Base-by-base conservation (phyloP, 2,888 invertebrate genomes). In the Euclidia mi region DNA sequence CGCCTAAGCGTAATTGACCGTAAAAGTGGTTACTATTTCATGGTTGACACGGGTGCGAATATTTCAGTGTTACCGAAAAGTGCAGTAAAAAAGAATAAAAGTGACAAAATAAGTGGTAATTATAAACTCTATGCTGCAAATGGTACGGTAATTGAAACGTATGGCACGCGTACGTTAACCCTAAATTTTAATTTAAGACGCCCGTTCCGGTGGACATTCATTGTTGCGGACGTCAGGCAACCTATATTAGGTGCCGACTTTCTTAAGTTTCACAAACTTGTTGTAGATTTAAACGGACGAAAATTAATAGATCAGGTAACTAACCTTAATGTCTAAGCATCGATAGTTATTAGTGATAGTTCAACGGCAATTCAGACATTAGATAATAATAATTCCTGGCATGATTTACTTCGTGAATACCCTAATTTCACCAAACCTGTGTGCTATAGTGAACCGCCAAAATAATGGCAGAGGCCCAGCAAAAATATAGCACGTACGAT, bases 21-120 rank as follows among this genome's bases (percentile, higher is more conserved):
- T 7, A 25, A 25, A 25, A 25, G 35, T 38, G 56, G 57, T 55
- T 59, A 65, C 69, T 65, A 56, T 53, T 61, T 25, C 20, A 6
- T 25, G 7, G 20, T 25, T 3, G 31, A 31, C 3, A 31, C 10
- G 2, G 38, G 38, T 18, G 38, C 38, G 7, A 38, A 38, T 10
- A 17, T 38, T 7, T 38, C 38, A 7, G 38, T 18, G n/a, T 17
- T 38, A 17, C 38, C 38, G 15, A 35, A 35, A 35, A 35, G 7
- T 14, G 38, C 3, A n/a, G 9, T 17, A 2, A 38, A 38, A 10
- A 11, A 11, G 35, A 12, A 12, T 9, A 7, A 3, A 3, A 14
- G 12, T 11, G 7, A 17, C 10, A 38, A 38, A 17, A n/a, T 9
- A 2, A n/a, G 9, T 9, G 17, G 18, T 29, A 6, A 38, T 15